A percentile compares a stretch with the other conserved stretches of the same genome.
Evolutionary conservation across 2,113 vertebrate species (phyloP).

Genomic region (Elgaria multicarinata): DNA sequence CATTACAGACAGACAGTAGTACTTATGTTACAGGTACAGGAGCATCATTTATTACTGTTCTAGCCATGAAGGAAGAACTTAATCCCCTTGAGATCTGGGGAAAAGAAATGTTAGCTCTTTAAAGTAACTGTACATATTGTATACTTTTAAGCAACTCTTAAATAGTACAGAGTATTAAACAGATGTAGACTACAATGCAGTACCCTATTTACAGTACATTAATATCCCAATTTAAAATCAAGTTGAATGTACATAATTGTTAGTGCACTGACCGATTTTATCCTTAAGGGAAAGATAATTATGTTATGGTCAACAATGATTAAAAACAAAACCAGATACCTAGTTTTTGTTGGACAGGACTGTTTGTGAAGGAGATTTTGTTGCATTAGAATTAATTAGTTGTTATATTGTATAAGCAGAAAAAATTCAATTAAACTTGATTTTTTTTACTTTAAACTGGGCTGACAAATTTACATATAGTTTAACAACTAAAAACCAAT

Average conservation of each 20-base stretch:
- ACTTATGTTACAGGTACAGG: slow-evolving; percentile 85
- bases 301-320: slow-evolving; percentile 73
- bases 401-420: slow-evolving; percentile 66
- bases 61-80: slow-evolving; percentile 84
- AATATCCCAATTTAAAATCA: slow-evolving; percentile 82
- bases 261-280: slow-evolving; percentile 76
- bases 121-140: slow-evolving; percentile 93
- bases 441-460: slow-evolving; percentile 64
- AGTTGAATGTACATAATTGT: slow-evolving; percentile 81
- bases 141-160: slow-evolving; percentile 86
- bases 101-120: slow-evolving; percentile 81
- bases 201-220: slow-evolving; percentile 98
- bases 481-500: slow-evolving; percentile 66
- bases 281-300: slow-evolving; percentile 71
- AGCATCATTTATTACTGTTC: slow-evolving; percentile 90
- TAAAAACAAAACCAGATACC: slow-evolving; percentile 72
- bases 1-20: slow-evolving; percentile 79
- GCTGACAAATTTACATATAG: slow-evolving; percentile 70
- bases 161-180: slow-evolving; percentile 95
- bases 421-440: slow-evolving; percentile 72
- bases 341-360: slow-evolving; percentile 73
- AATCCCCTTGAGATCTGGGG: slow-evolving; percentile 73
- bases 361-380: slow-evolving; percentile 55
- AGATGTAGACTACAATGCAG: slow-evolving; percentile 93
- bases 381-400: slow-evolving; percentile 61